Percentiles rank a stretch among this genome's conserved stretches.
Evolutionary conservation across 2,888 invertebrate species (phyloP).

Genomic region (Caenorhabditis drosophilae): DNA sequence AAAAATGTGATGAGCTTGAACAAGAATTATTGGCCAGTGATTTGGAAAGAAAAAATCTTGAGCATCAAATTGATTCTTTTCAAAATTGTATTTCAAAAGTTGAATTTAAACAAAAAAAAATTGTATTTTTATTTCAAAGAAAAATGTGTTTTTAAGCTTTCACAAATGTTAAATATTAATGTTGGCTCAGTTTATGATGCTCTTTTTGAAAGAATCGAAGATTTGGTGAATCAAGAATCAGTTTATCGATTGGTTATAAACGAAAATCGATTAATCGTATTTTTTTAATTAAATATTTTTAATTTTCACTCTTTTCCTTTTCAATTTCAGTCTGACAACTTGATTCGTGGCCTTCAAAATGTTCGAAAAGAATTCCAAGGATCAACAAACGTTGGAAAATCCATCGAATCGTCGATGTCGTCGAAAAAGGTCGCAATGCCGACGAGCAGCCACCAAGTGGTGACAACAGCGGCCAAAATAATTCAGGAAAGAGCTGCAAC

Average conservation of each 20-base stretch:
- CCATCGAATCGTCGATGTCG: no score
- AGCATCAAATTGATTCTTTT: conserved; percentile 18
- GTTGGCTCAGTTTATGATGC: conserved; percentile 24
- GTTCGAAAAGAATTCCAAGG: conserved; percentile 23
- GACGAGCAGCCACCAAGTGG: not conserved
- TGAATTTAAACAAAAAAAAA: no score
- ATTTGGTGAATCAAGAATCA: conserved; percentile 30
- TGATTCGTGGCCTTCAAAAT: conserved; percentile 23
- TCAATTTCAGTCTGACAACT: conserved; percentile 30
- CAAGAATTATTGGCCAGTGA: conserved; percentile 31
- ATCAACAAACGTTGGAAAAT: no score
- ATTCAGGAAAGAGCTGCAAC: conserved; percentile 26
- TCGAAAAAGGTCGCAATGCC: not conserved
- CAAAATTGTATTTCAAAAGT: conserved; percentile 29
- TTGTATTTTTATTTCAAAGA: not conserved
- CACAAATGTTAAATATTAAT: conserved; percentile 27
- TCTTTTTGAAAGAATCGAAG: conserved; percentile 30
- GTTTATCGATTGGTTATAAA: conserved; percentile 30
- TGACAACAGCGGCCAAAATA: conserved; percentile 25
- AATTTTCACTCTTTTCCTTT: not conserved
- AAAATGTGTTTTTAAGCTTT: conserved; percentile 4
- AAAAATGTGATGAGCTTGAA: conserved; percentile 38
- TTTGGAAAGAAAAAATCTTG: conserved; percentile 29
- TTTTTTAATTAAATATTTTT: not conserved
- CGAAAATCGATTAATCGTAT: conserved; percentile 28